phyloP scores from a whole-genome alignment of 1,140 invertebrate genomes.

The Rhagoletis zephyria region DNA sequence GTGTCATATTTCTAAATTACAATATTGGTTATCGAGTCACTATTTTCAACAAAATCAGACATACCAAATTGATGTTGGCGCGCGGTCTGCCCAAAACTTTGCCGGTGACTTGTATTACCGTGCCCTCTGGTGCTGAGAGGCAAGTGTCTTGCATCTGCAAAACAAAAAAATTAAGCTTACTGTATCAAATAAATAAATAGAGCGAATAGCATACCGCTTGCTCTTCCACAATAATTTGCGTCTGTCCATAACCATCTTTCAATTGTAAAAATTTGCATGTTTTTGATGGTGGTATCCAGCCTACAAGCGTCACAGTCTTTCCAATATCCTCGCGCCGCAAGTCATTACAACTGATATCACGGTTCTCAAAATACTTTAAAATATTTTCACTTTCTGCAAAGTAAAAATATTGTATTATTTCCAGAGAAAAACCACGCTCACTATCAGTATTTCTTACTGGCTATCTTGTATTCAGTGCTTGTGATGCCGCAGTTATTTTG shows the following conservation, averaged over 20 bases:
- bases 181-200: not conserved
- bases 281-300: constrained; percentile 82
- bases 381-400: constrained; percentile 70
- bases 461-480: constrained; percentile 71
- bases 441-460: constrained; percentile 61
- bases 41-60: constrained; percentile 31
- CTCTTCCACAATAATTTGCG: constrained; percentile 80
- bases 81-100: constrained; percentile 70
- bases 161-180: not conserved
- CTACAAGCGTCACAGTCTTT: constrained; percentile 79
- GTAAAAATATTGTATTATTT: not conserved
- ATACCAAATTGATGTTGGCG: constrained; percentile 68
- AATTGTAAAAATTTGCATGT: constrained; percentile 81
- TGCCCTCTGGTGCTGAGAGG: constrained; percentile 65
- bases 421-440: not conserved
- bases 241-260: constrained; percentile 83
- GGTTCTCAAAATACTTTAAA: constrained; percentile 74
- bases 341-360: constrained; percentile 84
- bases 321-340: constrained; percentile 78
- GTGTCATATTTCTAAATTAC: constrained; percentile 69
- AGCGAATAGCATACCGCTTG: constrained; percentile 59
- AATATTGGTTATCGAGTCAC: not conserved
- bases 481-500: constrained; percentile 69
- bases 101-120: constrained; percentile 70
- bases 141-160: constrained; percentile 66